Evolutionary conservation across 1,140 invertebrate genomes (phyloP), one percentile per base, ranked within the genome.

Genomic region (Brachionus asplanchnoidis): DNA sequence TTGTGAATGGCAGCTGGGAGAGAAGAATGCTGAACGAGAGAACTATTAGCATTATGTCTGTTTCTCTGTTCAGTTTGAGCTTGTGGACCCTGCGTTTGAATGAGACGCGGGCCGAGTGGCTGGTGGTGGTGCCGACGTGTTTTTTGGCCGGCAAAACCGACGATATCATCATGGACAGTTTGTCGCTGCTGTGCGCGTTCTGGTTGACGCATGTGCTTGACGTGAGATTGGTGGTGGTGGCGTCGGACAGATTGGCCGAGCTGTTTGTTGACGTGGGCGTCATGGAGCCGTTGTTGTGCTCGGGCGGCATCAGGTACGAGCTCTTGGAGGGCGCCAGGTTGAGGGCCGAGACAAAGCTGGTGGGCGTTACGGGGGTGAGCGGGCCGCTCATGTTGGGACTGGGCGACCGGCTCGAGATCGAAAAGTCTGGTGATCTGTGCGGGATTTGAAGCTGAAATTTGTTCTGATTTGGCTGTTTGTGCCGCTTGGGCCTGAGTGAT

Each of bases 21-120:
- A 82, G 40, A n/a, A 82, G 79, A n/a, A 82, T 82, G 40, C 79
- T 82, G 32, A 82, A 82, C 17, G 79, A 82, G 17, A 82, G 53
- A 65, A 82, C 79, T 9, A 82, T 82, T 23, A 82, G 26, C 79
- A 82, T 82, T 36, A 82, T 82, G 53, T 82, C 79, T 20, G 79
- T 82, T 28, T 82, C 79, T n/a, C 79, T 53, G n/a, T 82, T 82
- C 1, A 82, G n/a, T 26, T 44, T 23, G n/a, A 82, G 20, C 12
- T 68, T 60, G n/a, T 65, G 23, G 12, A 32, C 79, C 7, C 53
- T 7, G n/a, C 53, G 40, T 65, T 82, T 82, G 40, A 82, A 65
- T 3, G 79, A 68, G 32, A 82, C 53, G 9, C 65, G 53, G 11
- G 17, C 60, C 20, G 53, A 65, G 36, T 40, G 23, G 12, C 40